phyloP scores from a whole-genome alignment of 2,888 invertebrate genomes.

The Eledona agricola region DNA sequence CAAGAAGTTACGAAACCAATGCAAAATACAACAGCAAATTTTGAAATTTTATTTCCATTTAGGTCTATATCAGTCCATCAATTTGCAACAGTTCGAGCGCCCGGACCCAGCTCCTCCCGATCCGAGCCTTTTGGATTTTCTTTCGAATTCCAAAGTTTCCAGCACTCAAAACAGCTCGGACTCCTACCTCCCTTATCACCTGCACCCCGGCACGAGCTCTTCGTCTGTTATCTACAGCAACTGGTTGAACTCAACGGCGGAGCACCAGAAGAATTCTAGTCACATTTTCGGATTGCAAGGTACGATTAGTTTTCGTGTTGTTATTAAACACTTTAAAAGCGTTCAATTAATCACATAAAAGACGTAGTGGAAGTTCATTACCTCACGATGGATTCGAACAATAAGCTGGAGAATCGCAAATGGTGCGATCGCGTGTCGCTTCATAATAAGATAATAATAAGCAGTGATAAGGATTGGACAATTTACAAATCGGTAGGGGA shows the following conservation, averaged over 20 bases:
- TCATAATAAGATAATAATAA: conserved; percentile 37
- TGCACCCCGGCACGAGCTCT: conserved; percentile 51
- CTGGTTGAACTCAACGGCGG: conserved; percentile 53
- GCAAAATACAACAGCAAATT: no score
- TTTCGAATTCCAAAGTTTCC: conserved; percentile 39
- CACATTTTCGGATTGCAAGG: conserved; percentile 71
- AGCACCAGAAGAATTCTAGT: conserved; percentile 53
- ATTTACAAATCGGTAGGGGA: conserved; percentile 20
- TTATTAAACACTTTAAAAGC: conserved; percentile 40
- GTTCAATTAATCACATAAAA: conserved; percentile 50
- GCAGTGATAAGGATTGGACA: conserved; percentile 36
- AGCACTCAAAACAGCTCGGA: conserved; percentile 42
- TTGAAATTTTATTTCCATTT: conserved; percentile 31
- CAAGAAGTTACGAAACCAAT: no score
- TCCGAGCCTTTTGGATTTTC: conserved; percentile 51
- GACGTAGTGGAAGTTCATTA: conserved; percentile 50
- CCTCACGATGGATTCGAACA: conserved; percentile 41
- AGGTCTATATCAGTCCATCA: conserved; percentile 57
- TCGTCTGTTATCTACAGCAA: conserved; percentile 57
- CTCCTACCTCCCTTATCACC: conserved; percentile 51
- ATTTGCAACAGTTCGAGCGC: conserved; percentile 53
- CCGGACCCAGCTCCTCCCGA: conserved; percentile 55
- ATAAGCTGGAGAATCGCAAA: conserved; percentile 46
- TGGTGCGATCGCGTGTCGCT: conserved; percentile 46
- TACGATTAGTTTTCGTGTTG: conserved; percentile 53